phyloP scores from a whole-genome alignment of 2,113 vertebrate genomes.

The Megaleporinus macrocephalus region DNA sequence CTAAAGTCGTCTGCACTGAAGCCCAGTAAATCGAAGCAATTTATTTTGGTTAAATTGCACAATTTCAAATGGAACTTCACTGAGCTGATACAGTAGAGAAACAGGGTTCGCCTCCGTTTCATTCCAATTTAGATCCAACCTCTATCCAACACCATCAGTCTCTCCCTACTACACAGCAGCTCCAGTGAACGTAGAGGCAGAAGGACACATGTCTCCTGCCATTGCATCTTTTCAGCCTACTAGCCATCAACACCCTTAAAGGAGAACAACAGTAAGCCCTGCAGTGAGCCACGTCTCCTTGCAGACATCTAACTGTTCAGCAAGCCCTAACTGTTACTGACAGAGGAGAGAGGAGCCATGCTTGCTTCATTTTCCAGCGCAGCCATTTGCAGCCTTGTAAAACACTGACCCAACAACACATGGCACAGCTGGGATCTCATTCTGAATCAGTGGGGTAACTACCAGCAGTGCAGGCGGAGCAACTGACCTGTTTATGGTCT shows the following conservation, averaged over 20 bases:
- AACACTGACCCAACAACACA: background rate
- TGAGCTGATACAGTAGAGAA: conserved; percentile 11
- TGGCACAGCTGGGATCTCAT: conserved; percentile 19
- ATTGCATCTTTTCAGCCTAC: background rate
- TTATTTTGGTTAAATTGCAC: conserved; percentile 13
- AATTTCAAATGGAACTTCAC: conserved; percentile 4
- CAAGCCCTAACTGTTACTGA: background rate
- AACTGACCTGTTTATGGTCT: background rate
- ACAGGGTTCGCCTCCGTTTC: conserved; percentile 17
- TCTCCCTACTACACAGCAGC: background rate
- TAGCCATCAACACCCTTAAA: background rate
- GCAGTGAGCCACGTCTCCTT: background rate
- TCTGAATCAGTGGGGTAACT: background rate
- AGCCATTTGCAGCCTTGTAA: background rate
- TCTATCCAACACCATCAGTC: background rate
- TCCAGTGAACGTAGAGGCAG: background rate
- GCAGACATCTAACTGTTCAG: background rate
- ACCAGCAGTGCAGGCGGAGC: too few relatives aligned
- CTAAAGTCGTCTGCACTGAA: conserved; percentile 1
- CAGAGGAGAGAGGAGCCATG: background rate
- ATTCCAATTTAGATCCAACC: conserved; percentile 11
- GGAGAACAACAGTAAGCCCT: conserved; percentile 3
- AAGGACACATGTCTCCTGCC: background rate
- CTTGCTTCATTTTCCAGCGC: background rate
- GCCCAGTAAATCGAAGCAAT: background rate